These are phyloP conservation scores for Enoplosus armatus DNA, from an alignment of 2,797 vertebrate species.

Conservation along the genomic window DNA sequence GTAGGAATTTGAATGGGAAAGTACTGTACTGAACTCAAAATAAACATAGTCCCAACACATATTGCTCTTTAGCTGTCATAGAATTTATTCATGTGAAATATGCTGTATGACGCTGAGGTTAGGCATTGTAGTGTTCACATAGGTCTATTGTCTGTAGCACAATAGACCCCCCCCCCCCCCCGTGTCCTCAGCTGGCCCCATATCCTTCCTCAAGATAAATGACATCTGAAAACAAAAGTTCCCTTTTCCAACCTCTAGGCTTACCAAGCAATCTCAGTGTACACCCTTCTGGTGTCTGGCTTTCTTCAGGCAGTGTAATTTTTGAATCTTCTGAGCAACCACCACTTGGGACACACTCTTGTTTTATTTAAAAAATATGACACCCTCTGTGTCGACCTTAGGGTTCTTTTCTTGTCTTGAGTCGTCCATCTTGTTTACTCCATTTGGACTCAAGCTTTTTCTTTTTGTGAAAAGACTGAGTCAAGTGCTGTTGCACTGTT, in stretches of 20 bases:
- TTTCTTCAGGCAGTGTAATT: slow-evolving; percentile 42
- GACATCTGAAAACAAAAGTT: slow-evolving; percentile 60
- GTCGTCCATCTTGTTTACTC: slow-evolving; percentile 25
- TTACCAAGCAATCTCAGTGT: slow-evolving; percentile 34
- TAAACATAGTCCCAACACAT: slow-evolving; percentile 38
- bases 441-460: slow-evolving; percentile 8
- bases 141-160: slow-evolving; percentile 33
- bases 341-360: slow-evolving; percentile 17
- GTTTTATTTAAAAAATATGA: slow-evolving; percentile 43
- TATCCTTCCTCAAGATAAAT: slow-evolving; percentile 55
- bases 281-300: slow-evolving; percentile 31
- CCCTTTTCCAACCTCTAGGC: slow-evolving; percentile 42
- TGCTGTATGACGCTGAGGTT: slow-evolving; percentile 20
- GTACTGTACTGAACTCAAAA: slow-evolving; percentile 49
- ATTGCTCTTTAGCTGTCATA: slow-evolving; percentile 31
- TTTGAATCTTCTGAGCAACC: slow-evolving; percentile 22
- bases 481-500: slow-evolving; percentile 31
- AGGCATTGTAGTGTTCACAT: slow-evolving; percentile 28
- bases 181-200: slow-evolving; percentile 51
- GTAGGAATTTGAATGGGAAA: slow-evolving; percentile 49
- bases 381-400: not conserved
- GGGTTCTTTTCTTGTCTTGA: slow-evolving; percentile 17
- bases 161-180: not conserved
- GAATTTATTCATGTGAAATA: slow-evolving; percentile 36
- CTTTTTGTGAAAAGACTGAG: slow-evolving; percentile 4